These are phyloP conservation scores for Hemicentrotus pulcherrimus DNA, from an alignment of 35 echinoderm and acorn worm genomes.

Conservation along the genomic window DNA sequence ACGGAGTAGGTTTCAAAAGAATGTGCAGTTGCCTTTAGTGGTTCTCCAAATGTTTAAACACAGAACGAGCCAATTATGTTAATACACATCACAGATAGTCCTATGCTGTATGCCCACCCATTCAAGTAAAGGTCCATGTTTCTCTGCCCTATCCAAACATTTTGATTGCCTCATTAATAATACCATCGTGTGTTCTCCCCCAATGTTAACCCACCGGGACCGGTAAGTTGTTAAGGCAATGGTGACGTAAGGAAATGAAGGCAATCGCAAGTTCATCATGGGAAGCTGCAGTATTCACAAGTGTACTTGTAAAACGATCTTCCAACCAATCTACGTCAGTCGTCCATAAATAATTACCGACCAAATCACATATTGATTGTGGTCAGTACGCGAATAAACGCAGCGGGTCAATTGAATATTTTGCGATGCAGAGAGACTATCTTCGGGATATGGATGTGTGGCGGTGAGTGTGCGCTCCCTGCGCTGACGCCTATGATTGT, in stretches of 20 bases:
- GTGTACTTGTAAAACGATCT: slow-evolving; percentile 27
- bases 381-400: slow-evolving; percentile 40
- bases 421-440: not conserved
- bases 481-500: not conserved
- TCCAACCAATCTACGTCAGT: slow-evolving; percentile 19
- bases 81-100: too few species aligned
- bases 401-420: slow-evolving; percentile 20
- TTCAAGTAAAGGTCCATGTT: not conserved
- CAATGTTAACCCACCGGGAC: not conserved
- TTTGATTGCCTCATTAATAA: not conserved
- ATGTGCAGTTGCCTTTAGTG: too few species aligned
- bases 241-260: not conserved
- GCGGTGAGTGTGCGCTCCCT: not conserved
- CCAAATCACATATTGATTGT: slow-evolving; percentile 51
- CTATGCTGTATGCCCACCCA: not conserved
- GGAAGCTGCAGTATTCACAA: not conserved
- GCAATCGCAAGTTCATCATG: not conserved
- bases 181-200: not conserved
- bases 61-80: too few species aligned
- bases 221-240: not conserved
- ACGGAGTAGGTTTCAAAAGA: too few species aligned
- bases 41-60: too few species aligned
- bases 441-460: not conserved
- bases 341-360: slow-evolving; percentile 38
- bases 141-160: not conserved